A percentile compares a stretch with the other conserved stretches of the same genome.
Evolutionary conservation across 2,797 vertebrate species (phyloP).

Genomic region (Scomberomorus guttatus): DNA sequence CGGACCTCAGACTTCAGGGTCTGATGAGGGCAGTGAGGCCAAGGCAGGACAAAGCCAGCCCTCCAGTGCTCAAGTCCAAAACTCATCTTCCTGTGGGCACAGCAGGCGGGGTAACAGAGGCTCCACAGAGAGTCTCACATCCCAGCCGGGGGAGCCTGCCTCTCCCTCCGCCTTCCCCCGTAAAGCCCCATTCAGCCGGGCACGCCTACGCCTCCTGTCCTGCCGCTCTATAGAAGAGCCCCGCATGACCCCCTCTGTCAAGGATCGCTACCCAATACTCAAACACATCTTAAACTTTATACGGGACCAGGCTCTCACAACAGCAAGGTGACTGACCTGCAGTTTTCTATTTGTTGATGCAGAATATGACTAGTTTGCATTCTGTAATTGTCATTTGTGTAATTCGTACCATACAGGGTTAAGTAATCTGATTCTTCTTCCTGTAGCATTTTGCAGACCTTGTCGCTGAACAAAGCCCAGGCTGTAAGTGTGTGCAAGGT

Average conservation of each 20-base stretch:
- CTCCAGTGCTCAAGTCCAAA: slow-evolving; percentile 53
- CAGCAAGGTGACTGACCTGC: slow-evolving; percentile 81
- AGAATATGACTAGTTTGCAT: not conserved
- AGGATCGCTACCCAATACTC: slow-evolving; percentile 92
- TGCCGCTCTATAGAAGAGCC: slow-evolving; percentile 94
- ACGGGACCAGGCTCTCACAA: slow-evolving; percentile 93
- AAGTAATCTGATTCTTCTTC: slow-evolving; percentile 20
- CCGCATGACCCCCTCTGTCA: slow-evolving; percentile 87
- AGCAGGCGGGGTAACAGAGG: slow-evolving; percentile 71
- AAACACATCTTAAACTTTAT: slow-evolving; percentile 93
- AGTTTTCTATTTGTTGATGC: not conserved
- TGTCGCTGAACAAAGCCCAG: slow-evolving; percentile 93
- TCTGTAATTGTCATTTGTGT: not conserved
- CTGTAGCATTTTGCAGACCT: slow-evolving; percentile 92
- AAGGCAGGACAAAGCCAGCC: slow-evolving; percentile 41
- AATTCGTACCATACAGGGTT: not conserved
- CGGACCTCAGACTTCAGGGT: slow-evolving; percentile 36
- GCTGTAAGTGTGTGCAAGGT: slow-evolving; percentile 91
- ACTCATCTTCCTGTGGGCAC: slow-evolving; percentile 62
- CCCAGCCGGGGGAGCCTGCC: slow-evolving; percentile 84
- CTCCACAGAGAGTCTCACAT: slow-evolving; percentile 80
- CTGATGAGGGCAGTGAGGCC: slow-evolving; percentile 48
- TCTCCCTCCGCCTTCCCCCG: slow-evolving; percentile 89
- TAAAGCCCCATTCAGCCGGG: slow-evolving; percentile 89
- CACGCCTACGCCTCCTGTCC: slow-evolving; percentile 94